phyloP scores from a whole-genome alignment of 2,888 invertebrate genomes.

The Ichneumoninae sp. region DNA sequence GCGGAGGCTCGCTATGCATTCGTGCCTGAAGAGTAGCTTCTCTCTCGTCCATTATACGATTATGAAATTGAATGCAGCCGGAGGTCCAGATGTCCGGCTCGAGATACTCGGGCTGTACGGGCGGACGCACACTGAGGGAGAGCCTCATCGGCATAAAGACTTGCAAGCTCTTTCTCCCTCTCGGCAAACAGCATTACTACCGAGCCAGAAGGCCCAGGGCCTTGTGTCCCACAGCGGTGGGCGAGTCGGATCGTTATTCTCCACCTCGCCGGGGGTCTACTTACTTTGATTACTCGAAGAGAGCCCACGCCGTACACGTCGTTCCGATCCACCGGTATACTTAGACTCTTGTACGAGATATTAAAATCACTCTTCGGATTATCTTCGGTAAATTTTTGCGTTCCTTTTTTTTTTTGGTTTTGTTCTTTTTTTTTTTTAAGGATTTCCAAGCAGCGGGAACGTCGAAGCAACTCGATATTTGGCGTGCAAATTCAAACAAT shows the following conservation, averaged over 20 bases:
- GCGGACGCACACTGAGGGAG: not conserved
- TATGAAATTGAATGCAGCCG: slow-evolving; percentile 66
- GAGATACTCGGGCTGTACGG: slow-evolving; percentile 26
- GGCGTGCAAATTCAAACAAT: not conserved
- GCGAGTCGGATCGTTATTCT: slow-evolving; percentile 59
- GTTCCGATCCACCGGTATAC: not conserved
- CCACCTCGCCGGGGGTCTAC: slow-evolving; percentile 59
- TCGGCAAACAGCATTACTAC: slow-evolving; percentile 21
- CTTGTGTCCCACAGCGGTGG: slow-evolving; percentile 50
- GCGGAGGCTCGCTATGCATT: slow-evolving; percentile 2
- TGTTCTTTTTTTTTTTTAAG: not conserved
- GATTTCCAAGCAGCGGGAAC: not conserved
- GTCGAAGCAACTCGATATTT: not conserved
- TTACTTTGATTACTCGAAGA: slow-evolving; percentile 62
- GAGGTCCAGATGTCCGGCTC: slow-evolving; percentile 64
- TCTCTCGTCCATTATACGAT: slow-evolving; percentile 51
- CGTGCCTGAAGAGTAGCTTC: slow-evolving; percentile 28
- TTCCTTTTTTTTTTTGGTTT: not conserved
- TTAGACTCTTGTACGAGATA: slow-evolving; percentile 14
- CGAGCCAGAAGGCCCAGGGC: slow-evolving; percentile 43
- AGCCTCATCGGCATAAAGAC: slow-evolving; percentile 33
- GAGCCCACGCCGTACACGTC: slow-evolving; percentile 39
- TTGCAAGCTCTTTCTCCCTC: not conserved
- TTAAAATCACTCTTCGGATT: slow-evolving; percentile 12
- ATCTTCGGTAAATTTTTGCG: not conserved